Percentiles rank a stretch among this genome's conserved stretches.
Evolutionary conservation across 92 coral and sea anemone species (phyloP).

Genomic region (Blastomussa wellsi): DNA sequence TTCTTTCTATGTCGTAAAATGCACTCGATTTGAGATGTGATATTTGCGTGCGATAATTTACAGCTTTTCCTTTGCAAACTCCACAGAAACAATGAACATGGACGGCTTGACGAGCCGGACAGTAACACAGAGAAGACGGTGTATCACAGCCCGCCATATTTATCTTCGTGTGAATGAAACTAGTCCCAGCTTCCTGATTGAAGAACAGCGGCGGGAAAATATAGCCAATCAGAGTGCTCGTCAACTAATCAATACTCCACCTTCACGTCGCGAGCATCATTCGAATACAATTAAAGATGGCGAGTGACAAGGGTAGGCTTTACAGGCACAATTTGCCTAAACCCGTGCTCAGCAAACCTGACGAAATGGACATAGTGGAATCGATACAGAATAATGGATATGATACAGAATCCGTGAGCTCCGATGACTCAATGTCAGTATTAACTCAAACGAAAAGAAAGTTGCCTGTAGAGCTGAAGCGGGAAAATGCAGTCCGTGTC

Average conservation of each 20-base stretch:
- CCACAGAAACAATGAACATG: constrained; percentile 53
- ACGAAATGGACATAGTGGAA: not conserved
- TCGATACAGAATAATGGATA: too few relatives aligned
- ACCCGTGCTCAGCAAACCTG: not conserved
- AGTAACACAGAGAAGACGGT: constrained; percentile 35
- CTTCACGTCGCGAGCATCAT: not conserved
- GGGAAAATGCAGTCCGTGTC: constrained; percentile 17
- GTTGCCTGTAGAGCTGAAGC: constrained; percentile 7
- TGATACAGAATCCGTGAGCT: not conserved
- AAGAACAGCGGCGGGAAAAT: constrained; percentile 32
- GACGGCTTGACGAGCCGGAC: constrained; percentile 41
- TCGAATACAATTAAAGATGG: not conserved
- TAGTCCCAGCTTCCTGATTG: not conserved
- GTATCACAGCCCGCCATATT: too few relatives aligned
- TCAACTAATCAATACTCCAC: not conserved
- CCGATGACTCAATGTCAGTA: constrained; percentile 17
- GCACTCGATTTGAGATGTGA: constrained; percentile 49
- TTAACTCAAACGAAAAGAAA: constrained; percentile 5
- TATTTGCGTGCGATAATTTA: constrained; percentile 54
- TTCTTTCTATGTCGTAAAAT: constrained; percentile 26
- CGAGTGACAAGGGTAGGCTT: not conserved
- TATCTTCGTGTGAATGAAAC: too few relatives aligned
- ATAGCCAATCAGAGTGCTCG: constrained; percentile 40
- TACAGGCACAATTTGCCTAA: not conserved
- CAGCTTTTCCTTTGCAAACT: constrained; percentile 42